A percentile compares a stretch with the other conserved stretches of the same genome.
Conservation (phyloP, 2,888 invertebrate genomes). For the Nomada lathburiana region DNA sequence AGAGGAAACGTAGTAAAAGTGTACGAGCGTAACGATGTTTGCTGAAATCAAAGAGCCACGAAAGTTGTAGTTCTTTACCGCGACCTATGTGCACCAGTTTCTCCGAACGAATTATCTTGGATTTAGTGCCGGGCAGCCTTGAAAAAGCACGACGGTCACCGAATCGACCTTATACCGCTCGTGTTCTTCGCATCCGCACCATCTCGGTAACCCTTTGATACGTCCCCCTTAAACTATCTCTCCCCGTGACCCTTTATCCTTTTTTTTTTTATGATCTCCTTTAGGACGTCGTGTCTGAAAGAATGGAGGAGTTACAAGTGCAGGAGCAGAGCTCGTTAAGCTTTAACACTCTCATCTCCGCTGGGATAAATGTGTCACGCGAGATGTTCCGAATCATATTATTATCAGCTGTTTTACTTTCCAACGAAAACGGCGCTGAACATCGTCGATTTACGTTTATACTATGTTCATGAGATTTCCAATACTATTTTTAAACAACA, state of each 20-base stretch:
- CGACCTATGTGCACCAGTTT: slow-evolving; percentile 41
- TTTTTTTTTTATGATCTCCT: background rate
- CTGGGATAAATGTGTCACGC: background rate
- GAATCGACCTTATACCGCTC: slow-evolving; percentile 61
- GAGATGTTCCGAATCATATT: background rate
- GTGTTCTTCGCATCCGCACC: background rate
- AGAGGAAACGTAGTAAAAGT: slow-evolving; percentile 38
- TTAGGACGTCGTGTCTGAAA: background rate
- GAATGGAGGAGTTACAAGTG: background rate
- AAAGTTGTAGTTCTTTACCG: slow-evolving; percentile 58
- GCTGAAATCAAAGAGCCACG: slow-evolving; percentile 57
- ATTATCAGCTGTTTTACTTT: background rate
- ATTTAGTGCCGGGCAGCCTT: slow-evolving; percentile 63
- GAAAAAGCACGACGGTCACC: slow-evolving; percentile 68
- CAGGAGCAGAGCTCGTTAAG: background rate
- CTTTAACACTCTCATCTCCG: background rate
- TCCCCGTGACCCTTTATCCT: background rate
- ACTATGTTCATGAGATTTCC: too few relatives aligned
- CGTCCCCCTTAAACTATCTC: background rate
- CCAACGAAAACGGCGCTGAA: background rate
- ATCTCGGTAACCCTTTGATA: background rate
- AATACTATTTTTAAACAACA: too few relatives aligned
- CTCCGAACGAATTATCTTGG: slow-evolving; percentile 68
- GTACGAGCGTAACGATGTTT: slow-evolving; percentile 35
- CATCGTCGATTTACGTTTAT: too few relatives aligned